A percentile compares a stretch with the other conserved stretches of the same genome.
Evolutionary conservation across 2,113 vertebrate species (phyloP).

Genomic region (Pogona vitticeps): DNA sequence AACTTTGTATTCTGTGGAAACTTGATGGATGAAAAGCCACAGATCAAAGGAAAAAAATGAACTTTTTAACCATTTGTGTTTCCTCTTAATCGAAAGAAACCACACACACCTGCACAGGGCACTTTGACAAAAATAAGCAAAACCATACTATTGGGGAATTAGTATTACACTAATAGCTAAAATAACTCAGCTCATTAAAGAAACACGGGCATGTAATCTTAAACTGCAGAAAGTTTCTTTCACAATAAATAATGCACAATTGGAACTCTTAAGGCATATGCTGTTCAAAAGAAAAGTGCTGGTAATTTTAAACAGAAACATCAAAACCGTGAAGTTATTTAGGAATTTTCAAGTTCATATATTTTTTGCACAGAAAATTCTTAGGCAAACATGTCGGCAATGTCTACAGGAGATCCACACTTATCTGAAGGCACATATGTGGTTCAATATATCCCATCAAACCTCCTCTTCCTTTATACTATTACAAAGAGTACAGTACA

Average conservation of each 20-base stretch:
- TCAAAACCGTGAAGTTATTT: not conserved
- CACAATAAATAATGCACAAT: constrained; percentile 27
- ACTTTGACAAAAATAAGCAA: not conserved
- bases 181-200: not conserved
- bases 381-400: not conserved
- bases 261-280: not conserved
- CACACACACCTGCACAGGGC: not conserved
- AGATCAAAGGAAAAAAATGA: not conserved
- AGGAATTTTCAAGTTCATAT: not conserved
- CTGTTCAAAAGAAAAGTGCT: not conserved
- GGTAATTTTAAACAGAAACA: not conserved
- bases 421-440: not conserved
- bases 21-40: not conserved
- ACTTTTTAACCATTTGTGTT: constrained; percentile 19
- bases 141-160: not conserved
- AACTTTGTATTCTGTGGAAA: constrained; percentile 28
- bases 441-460: not conserved
- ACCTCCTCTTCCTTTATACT: not conserved
- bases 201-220: constrained; percentile 3
- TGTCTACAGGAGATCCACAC: too few species aligned
- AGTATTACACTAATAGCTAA: not conserved
- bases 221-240: constrained; percentile 22
- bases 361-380: not conserved
- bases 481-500: not conserved
- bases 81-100: not conserved